Evolutionary conservation across 2,888 invertebrate genomes (phyloP).

Genomic region (Tineola bisselliella): DNA sequence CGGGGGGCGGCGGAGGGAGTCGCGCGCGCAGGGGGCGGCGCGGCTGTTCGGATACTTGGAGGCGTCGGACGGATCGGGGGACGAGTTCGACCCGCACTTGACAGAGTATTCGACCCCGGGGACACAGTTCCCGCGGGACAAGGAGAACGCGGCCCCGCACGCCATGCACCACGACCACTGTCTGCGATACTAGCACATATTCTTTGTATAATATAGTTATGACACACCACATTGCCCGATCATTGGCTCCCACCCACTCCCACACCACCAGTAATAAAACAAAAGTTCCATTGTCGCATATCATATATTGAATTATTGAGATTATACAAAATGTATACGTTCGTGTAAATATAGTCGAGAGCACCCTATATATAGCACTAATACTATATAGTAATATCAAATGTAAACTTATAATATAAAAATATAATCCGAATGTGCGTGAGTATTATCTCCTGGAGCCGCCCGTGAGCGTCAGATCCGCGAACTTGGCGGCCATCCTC

Average conservation of each 20-base stretch:
- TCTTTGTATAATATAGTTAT: too few species aligned
- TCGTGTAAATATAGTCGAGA: too few species aligned
- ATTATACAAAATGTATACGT: too few species aligned
- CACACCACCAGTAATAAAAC: too few species aligned
- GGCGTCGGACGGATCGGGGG: conserved; percentile 76
- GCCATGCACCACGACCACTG: conserved; percentile 53
- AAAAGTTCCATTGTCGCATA: too few species aligned
- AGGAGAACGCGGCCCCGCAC: conserved; percentile 20
- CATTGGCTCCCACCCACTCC: too few species aligned
- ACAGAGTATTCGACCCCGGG: conserved; percentile 2
- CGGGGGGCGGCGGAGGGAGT: conserved; percentile 26
- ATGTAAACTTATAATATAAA: too few species aligned
- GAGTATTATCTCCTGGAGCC: conserved; percentile 57
- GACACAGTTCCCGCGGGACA: conserved; percentile 9
- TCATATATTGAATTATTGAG: too few species aligned
- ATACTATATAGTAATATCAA: too few species aligned
- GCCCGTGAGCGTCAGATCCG: conserved; percentile 71
- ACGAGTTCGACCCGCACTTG: conserved; percentile 41
- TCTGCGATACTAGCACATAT: conserved; percentile 48
- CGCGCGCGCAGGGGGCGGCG: conserved; percentile 71
- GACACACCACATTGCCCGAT: too few species aligned
- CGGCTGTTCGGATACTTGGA: conserved; percentile 78
- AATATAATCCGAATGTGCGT: neutral
- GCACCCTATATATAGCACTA: too few species aligned
- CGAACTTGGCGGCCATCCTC: conserved; percentile 71